These are phyloP conservation scores for Crenichthys baileyi DNA, from an alignment of 2,797 vertebrate species.

Conservation along the genomic window DNA sequence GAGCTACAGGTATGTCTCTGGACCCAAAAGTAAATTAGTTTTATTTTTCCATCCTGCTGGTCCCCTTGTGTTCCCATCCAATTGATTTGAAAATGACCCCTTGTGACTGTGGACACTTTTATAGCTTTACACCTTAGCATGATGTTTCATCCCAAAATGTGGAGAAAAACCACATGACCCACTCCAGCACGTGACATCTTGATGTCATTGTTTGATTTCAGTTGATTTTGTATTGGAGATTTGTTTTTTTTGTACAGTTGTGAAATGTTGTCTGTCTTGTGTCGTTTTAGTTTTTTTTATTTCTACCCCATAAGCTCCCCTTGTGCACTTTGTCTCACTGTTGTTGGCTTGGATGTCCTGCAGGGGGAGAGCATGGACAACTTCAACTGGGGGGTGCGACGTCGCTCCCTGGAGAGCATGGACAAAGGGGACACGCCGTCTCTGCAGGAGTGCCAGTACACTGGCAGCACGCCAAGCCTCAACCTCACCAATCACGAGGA, in stretches of 20 bases:
- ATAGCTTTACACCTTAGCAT: slow-evolving; percentile 38
- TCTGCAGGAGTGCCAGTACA: slow-evolving; percentile 94
- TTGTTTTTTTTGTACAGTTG: not conserved
- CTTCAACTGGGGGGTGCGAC: slow-evolving; percentile 98
- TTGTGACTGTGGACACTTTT: slow-evolving; percentile 42
- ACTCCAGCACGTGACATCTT: not conserved
- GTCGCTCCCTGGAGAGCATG: slow-evolving; percentile 97
- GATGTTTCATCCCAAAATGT: slow-evolving; percentile 19
- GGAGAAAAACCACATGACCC: slow-evolving; percentile 10
- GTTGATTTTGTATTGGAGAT: not conserved
- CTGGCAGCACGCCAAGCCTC: slow-evolving; percentile 96
- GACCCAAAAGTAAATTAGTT: slow-evolving; percentile 25
- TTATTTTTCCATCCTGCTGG: slow-evolving; percentile 20
- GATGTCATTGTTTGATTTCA: slow-evolving; percentile 3
- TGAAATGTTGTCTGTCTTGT: slow-evolving; percentile 24
- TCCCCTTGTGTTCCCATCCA: slow-evolving; percentile 25
- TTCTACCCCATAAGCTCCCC: not conserved
- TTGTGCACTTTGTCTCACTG: slow-evolving; percentile 27
- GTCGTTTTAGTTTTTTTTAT: not conserved
- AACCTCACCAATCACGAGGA: slow-evolving; percentile 98
- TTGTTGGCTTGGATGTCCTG: slow-evolving; percentile 44
- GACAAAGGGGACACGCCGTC: slow-evolving; percentile 98
- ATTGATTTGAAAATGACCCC: slow-evolving; percentile 30
- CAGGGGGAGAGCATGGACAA: slow-evolving; percentile 99
- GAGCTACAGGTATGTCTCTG: slow-evolving; percentile 98